Evolutionary conservation across 2,888 invertebrate species (phyloP), one percentile per base, ranked within the genome.

Genomic region (Emmelina monodactyla): DNA sequence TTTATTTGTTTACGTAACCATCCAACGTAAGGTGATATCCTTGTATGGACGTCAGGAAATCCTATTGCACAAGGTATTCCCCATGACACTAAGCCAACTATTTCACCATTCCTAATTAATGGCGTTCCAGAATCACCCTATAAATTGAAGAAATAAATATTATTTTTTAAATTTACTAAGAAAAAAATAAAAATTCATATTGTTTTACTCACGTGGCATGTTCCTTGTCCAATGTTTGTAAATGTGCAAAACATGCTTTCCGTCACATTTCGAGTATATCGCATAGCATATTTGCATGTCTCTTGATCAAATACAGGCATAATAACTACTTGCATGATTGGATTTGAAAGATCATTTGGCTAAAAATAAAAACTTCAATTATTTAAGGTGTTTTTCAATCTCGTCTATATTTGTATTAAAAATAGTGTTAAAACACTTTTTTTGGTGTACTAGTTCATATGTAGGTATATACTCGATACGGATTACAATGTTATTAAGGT

Each of bases 51-150:
- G 40, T 81, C 80, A 1, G 80, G 80, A 33, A 76, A 80, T 2
- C 80, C 79, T 16, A 58, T 53, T 1, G 70, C 80, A 40, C 80
- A 81, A 1, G 80, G 79, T 14, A 79, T 72, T 1, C 80, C 80
- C 72, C 79, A 81, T 5, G 79, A 79, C 2, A 76, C 71, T 2
- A 79, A 28, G 7, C 79, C 80, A 11, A 69, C 72, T 1, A 80
- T 49, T 34, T 59, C 45, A 13, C 55, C 46, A 9, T 53, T 51
- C 47, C 55, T 69, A 33, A 64, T 51, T 31, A 80, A 36, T 12
- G 79, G 78, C 32, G 76, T 68, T 6, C 80, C 80, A 3, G 80
- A 81, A 51, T 81, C 80, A 22, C 80, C 80, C 80, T 80, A 55
- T 16, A 63, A 62, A 47, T 22, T 15, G 38, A 39, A 30, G 31